These are phyloP conservation scores for Drosophila nigritarsus DNA, from an alignment of 2,888 invertebrate genomes.

Conservation along the genomic window DNA sequence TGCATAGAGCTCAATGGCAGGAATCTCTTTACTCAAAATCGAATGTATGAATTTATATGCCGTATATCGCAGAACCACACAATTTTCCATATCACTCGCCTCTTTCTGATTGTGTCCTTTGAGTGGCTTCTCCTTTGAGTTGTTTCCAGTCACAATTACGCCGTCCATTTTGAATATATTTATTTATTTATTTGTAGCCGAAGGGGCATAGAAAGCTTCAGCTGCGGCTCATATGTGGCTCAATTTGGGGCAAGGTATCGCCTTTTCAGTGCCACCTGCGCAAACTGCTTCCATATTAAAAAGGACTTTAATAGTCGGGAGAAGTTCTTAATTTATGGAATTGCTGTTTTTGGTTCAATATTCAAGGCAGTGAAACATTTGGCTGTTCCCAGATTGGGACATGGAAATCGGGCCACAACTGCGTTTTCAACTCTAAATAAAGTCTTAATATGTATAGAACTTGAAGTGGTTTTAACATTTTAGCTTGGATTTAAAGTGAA, in stretches of 20 bases:
- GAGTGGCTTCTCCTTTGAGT: constrained; percentile 3
- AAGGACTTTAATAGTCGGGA: too few relatives aligned
- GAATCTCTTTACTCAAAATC: constrained; percentile 3
- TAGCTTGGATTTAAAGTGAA: neutral
- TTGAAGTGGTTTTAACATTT: neutral
- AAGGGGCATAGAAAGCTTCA: neutral
- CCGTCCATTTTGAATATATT: neutral
- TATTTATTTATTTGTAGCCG: neutral
- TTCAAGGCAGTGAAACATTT: neutral
- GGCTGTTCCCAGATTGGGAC: neutral
- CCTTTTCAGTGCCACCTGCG: neutral
- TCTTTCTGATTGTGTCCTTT: neutral
- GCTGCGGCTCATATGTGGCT: constrained; percentile 1
- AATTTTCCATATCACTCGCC: neutral
- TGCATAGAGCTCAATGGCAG: constrained; percentile 7
- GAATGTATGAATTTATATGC: neutral
- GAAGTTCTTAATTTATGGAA: neutral
- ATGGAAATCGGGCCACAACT: neutral
- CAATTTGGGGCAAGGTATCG: constrained; percentile 1
- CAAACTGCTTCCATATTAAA: neutral
- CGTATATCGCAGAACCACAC: neutral
- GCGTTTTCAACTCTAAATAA: neutral
- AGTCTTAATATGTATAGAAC: neutral
- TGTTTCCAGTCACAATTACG: neutral
- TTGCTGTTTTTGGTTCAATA: neutral